Evolutionary conservation across 2,113 vertebrate species (phyloP).

Genomic region (Sander lucioperca): DNA sequence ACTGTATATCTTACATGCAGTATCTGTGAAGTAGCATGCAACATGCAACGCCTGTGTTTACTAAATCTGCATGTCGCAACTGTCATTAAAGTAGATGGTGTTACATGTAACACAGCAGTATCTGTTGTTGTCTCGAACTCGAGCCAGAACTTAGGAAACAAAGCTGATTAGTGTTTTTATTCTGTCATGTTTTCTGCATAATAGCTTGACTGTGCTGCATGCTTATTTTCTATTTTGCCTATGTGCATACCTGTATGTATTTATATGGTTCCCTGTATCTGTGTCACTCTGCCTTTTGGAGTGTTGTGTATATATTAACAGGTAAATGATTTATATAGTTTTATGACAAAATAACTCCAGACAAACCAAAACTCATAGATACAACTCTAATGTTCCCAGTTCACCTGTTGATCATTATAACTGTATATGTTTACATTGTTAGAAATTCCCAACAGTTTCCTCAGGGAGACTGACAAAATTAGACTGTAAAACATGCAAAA

Average conservation of each 20-base stretch:
- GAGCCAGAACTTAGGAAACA: neutral
- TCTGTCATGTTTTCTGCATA: slow-evolving; percentile 17
- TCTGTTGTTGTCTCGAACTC: slow-evolving; percentile 17
- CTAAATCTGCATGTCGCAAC: neutral
- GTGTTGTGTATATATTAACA: neutral
- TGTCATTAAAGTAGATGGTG: slow-evolving; percentile 12
- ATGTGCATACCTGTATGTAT: neutral
- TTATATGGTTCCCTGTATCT: neutral
- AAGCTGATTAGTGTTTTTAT: neutral
- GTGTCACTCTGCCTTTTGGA: neutral
- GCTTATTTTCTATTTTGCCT: neutral
- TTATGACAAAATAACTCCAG: neutral
- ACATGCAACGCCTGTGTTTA: neutral
- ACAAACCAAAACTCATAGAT: neutral
- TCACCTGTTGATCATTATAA: slow-evolving; percentile 11
- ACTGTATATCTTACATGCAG: neutral
- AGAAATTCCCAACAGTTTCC: neutral
- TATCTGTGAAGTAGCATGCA: slow-evolving; percentile 1
- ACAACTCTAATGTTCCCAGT: neutral
- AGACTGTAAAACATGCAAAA: neutral
- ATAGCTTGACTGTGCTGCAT: slow-evolving; percentile 16
- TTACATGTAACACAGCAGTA: neutral
- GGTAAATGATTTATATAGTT: neutral
- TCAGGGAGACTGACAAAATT: neutral
- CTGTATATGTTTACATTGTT: neutral